Base-by-base conservation (phyloP, 2,113 vertebrate species). In the Trematomus loennbergii region DNA sequence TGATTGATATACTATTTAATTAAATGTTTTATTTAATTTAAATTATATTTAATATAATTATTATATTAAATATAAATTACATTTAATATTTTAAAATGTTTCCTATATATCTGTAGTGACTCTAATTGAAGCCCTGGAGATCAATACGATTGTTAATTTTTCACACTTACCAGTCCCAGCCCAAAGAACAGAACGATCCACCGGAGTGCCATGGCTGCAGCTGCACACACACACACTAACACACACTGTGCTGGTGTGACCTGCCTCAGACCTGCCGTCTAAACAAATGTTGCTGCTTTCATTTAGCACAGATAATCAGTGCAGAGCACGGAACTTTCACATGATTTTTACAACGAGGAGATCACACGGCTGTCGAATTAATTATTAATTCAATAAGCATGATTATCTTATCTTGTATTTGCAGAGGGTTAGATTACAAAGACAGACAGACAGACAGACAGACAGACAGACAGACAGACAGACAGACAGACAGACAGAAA, bases 161-260 rank as follows among this genome's bases (percentile, higher is more conserved):
- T 15, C 0, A 18, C 45, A 69, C 78, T 10, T 22, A 91, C 90
- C 86, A 80, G 43, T 0, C 78, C n/a, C 53, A 87, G n/a, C 2
- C 57, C 49, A 3, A 78, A 36, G 2, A 90, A 1, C 62, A 91
- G 70, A 53, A 81, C 1, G 1, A 62, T 46, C 62, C 70, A 68
- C n/a, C 55, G 68, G 78, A 78, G 36, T 2, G 9, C 22, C 90
- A 90, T 87, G 59, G 7, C 61, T 63, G 49, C 45, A 58, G 58
- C 49, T 58, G 43, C 62, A 72, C 1, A 58, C 15, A n/a, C n/a
- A 15, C 36, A 36, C 3, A 36, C 33, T 36, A 36, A 36, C 33
- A 36, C 3, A 25, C 12, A n/a, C 20, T 16, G 29, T 49, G 76
- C 12, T 33, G 49, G 12, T 59, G n/a, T 59, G 11, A 54, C 20